Evolutionary conservation across 2,797 vertebrate genomes (phyloP).

Genomic region (Xerus rutilus): DNA sequence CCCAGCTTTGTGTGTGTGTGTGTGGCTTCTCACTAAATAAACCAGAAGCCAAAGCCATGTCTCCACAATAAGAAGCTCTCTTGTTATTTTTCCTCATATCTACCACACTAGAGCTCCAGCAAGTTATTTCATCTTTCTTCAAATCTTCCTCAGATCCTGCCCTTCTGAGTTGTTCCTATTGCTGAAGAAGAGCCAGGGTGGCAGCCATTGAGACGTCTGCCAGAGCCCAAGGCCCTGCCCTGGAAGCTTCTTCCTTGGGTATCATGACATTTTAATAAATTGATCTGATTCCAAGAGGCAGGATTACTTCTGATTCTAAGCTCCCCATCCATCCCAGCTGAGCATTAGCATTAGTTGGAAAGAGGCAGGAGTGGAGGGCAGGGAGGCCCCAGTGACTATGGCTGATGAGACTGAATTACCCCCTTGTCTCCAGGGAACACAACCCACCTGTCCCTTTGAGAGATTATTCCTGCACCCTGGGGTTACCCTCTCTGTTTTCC

Average conservation of each 20-base stretch:
- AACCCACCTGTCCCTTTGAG: background rate
- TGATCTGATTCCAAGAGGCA: background rate
- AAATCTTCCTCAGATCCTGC: background rate
- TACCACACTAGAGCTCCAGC: background rate
- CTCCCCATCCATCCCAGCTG: background rate
- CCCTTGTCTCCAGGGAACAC: background rate
- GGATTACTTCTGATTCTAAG: background rate
- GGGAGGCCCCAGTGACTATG: background rate
- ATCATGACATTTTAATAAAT: background rate
- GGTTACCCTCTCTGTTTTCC: background rate
- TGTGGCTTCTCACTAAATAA: background rate
- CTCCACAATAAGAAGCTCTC: background rate
- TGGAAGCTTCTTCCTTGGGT: background rate
- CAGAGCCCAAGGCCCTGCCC: background rate
- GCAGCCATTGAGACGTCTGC: too few relatives aligned
- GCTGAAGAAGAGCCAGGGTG: background rate
- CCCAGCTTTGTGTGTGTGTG: background rate
- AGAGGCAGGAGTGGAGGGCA: background rate
- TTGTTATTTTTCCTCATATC: background rate
- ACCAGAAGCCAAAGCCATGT: background rate
- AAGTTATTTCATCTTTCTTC: background rate
- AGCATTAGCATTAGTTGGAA: background rate
- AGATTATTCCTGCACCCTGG: background rate
- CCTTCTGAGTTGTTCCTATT: background rate
- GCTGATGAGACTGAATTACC: background rate